Conservation (phyloP, 2,113 vertebrate genomes). For the Spea bombifrons region DNA sequence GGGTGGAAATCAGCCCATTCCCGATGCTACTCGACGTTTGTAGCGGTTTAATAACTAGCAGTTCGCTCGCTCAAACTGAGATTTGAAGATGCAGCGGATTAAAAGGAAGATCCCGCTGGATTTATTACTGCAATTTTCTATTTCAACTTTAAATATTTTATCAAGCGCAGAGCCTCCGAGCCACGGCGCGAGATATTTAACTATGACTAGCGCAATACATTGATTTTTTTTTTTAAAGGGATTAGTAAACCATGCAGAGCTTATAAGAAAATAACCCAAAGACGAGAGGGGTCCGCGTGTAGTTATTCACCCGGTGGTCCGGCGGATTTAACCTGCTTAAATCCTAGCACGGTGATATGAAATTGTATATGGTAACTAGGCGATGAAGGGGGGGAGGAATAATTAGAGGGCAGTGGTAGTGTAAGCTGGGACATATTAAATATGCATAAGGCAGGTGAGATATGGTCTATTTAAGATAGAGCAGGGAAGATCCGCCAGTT, state of each 20-base stretch:
- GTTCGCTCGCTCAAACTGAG: constrained; percentile 12
- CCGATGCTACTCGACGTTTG: constrained; percentile 7
- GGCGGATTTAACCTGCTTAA: no score
- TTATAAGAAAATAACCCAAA: background rate
- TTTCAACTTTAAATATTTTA: constrained; percentile 37
- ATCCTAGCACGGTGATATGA: no score
- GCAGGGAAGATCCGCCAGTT: no score
- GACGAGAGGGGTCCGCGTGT: background rate
- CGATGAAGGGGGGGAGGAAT: no score
- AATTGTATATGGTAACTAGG: no score
- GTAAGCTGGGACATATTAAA: no score
- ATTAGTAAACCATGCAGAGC: background rate
- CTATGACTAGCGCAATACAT: background rate
- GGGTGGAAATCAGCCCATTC: background rate
- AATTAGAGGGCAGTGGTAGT: no score
- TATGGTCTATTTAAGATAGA: no score
- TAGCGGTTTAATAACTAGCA: constrained; percentile 23
- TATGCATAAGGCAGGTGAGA: no score
- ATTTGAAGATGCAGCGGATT: constrained; percentile 9
- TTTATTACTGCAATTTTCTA: constrained; percentile 40
- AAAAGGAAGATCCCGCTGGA: constrained; percentile 11
- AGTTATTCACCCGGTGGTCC: background rate
- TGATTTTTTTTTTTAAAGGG: background rate
- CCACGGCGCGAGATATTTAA: background rate
- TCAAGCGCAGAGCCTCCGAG: background rate